Evolutionary conservation across 2,797 vertebrate species (phyloP).

Genomic region (Tympanoctomys barrerae): DNA sequence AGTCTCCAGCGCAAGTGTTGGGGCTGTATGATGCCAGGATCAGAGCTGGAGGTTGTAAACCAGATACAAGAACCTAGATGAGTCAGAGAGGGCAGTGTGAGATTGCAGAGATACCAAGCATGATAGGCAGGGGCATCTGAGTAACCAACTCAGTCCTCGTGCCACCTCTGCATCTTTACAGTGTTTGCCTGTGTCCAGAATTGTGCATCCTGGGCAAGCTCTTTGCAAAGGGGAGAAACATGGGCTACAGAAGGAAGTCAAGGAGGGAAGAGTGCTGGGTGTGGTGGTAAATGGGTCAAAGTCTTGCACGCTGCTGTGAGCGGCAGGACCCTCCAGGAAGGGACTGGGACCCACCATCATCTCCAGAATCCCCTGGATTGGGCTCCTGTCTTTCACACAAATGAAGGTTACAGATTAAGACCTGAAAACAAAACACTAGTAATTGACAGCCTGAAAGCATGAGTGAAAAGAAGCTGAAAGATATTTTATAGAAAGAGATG

Average conservation of each 20-base stretch:
- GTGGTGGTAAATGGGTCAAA: not conserved
- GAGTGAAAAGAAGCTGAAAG: not conserved
- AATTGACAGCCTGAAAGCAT: not conserved
- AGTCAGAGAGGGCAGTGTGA: not conserved
- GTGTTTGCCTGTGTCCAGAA: too few species aligned
- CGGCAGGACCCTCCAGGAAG: accelerated
- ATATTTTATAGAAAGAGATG: not conserved
- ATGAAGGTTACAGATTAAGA: not conserved
- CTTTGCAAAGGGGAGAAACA: accelerated
- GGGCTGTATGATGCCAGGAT: accelerated
- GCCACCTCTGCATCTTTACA: not conserved
- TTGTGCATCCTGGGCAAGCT: accelerated
- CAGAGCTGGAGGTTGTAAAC: not conserved
- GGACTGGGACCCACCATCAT: accelerated
- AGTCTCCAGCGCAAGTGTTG: not conserved
- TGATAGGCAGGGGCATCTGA: accelerated
- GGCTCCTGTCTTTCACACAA: not conserved
- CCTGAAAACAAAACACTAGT: not conserved
- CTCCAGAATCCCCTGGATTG: too few species aligned
- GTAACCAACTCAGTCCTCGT: too few species aligned
- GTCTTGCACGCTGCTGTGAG: not conserved
- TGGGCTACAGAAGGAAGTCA: not conserved
- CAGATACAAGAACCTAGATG: not conserved
- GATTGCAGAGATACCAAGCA: not conserved
- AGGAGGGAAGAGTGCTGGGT: accelerated